These are phyloP conservation scores for Rhynchotus rufescens DNA, from an alignment of 2,797 vertebrate species.

Conservation along the genomic window DNA sequence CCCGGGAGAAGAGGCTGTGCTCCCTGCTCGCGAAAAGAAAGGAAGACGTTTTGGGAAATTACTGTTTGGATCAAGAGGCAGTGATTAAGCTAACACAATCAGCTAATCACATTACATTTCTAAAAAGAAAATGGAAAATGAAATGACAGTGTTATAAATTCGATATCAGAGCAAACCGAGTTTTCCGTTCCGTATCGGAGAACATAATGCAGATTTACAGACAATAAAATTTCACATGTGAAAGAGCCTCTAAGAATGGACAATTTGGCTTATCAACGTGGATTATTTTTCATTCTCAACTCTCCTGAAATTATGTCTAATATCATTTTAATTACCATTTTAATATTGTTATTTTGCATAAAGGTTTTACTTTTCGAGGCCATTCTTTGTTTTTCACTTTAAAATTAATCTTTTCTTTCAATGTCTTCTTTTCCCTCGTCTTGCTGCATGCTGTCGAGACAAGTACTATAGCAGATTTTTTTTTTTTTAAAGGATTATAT, in stretches of 20 bases:
- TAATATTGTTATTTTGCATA: background rate
- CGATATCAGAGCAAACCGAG: background rate
- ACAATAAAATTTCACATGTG: background rate
- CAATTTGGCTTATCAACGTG: constrained; percentile 35
- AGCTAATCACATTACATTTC: background rate
- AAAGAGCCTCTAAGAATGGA: background rate
- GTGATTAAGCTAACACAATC: background rate
- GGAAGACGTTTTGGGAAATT: background rate
- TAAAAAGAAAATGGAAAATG: constrained; percentile 3
- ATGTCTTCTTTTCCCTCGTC: background rate
- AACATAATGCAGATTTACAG: background rate
- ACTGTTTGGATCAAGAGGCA: background rate
- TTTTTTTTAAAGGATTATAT: background rate
- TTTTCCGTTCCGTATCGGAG: background rate
- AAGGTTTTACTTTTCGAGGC: background rate
- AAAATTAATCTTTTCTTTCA: constrained; percentile 32
- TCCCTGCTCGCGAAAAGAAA: background rate
- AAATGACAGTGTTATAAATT: background rate
- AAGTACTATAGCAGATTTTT: background rate
- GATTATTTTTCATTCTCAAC: background rate
- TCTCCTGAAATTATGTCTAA: constrained; percentile 37
- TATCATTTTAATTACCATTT: constrained; percentile 40
- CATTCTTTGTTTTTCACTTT: constrained; percentile 6
- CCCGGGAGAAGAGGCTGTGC: background rate
- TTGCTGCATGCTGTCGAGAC: background rate